phyloP scores from a whole-genome alignment of 1,140 invertebrate species.

The Macrotrachela quadricornifera region DNA sequence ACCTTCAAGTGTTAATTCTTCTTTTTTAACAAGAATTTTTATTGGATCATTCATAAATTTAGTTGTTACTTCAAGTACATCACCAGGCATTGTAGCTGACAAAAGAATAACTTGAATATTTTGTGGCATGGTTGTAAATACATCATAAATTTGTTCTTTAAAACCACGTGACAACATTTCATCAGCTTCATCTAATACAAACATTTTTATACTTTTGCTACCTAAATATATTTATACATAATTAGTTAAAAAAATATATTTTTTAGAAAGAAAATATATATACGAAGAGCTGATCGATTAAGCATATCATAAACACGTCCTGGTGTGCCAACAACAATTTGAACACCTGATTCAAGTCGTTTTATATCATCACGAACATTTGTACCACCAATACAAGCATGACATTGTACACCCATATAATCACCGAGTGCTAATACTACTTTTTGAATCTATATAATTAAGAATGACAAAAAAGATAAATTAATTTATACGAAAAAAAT shows the following conservation, averaged over 20 bases:
- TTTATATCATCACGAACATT: constrained; percentile 87
- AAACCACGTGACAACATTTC: constrained; percentile 99
- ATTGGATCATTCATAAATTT: constrained; percentile 91
- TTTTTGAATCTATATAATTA: constrained; percentile 48
- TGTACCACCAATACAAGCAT: constrained; percentile 96
- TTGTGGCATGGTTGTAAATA: constrained; percentile 67
- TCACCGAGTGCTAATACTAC: constrained; percentile 92
- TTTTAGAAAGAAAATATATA: too few relatives aligned
- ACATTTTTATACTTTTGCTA: constrained; percentile 69
- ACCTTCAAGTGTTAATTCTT: constrained; percentile 95
- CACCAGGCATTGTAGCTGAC: constrained; percentile 87
- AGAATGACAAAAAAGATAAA: too few relatives aligned
- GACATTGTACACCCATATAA: constrained; percentile 84
- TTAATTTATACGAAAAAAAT: too few relatives aligned
- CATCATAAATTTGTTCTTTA: constrained; percentile 98
- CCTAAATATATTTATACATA: constrained; percentile 63
- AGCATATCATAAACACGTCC: constrained; percentile 98
- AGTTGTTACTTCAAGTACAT: constrained; percentile 88
- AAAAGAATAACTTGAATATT: constrained; percentile 86
- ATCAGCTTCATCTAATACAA: constrained; percentile 97
- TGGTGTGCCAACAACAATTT: constrained; percentile 93
- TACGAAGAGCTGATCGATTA: constrained; percentile 51
- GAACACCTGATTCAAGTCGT: constrained; percentile 69
- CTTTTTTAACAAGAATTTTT: constrained; percentile 88
- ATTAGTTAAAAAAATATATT: too few relatives aligned